phyloP scores from a whole-genome alignment of 1,140 invertebrate genomes.

The Aphis gossypii region DNA sequence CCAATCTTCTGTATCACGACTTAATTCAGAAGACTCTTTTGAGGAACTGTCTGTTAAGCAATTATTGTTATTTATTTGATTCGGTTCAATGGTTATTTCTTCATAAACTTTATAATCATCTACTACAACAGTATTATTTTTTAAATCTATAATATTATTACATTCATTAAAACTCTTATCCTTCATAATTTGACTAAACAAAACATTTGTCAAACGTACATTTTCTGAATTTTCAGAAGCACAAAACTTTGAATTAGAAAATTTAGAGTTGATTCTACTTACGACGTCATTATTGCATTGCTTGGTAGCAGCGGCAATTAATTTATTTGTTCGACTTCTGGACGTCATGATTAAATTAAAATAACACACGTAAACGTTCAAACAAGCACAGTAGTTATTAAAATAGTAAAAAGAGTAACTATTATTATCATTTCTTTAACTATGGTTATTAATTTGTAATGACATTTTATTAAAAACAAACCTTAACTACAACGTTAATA shows the following conservation, averaged over 20 bases:
- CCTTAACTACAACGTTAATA: too few species aligned
- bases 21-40: background rate
- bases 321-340: background rate
- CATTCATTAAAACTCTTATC: background rate
- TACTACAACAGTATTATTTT: background rate
- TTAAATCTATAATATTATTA: background rate
- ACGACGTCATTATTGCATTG: background rate
- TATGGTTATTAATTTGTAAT: too few species aligned
- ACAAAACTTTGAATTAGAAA: background rate
- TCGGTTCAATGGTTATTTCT: background rate
- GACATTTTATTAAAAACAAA: too few species aligned
- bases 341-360: background rate
- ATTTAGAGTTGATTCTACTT: conserved; percentile 16
- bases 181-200: conserved; percentile 13
- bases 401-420: background rate
- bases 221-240: conserved; percentile 9
- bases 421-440: background rate
- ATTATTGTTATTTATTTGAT: background rate
- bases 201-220: background rate
- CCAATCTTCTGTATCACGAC: conserved; percentile 6
- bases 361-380: background rate
- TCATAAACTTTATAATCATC: background rate
- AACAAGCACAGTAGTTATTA: background rate
- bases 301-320: background rate
- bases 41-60: background rate